Base-by-base conservation (phyloP, 2,888 invertebrate genomes). In the Mesorhabditis sp. region DNA sequence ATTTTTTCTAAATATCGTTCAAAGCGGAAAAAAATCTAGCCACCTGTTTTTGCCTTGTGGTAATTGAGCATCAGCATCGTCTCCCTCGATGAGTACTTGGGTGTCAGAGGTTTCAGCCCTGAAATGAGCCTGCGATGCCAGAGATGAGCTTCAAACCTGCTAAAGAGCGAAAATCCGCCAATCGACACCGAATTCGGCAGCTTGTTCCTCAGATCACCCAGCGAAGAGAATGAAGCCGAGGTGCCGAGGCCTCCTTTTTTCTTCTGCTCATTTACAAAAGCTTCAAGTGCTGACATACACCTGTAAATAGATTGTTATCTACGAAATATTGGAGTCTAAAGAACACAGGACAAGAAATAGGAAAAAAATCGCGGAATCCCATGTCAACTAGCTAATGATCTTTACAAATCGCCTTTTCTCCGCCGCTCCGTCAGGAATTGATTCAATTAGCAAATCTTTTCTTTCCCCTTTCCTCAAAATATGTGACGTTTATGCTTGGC, bases 221-320 rank as follows among this genome's bases (percentile, higher is more conserved):
- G 67, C 0, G 77, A 77, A 3, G 74, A 73, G 67, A 78, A 76
- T 5, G 80, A 76, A 2, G 76, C 72, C 13, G 78, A 78, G 0
- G 66, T 45, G 50, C 15, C 72, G 43, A 72, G 65, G 3, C 71
- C 65, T 6, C 73, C 7, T 66, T 84, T 84, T 70, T 77, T 81
- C 69, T 83, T 81, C 67, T 84, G 82, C 64, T 84, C 84, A 67
- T 79, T 83, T 44, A 84, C 83, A 74, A 85, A 84, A 65, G 83
- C 82, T 62, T 82, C 81, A 64, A 84, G 75, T 28, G 84, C 77
- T 65, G 83, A 80, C 83, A 83, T 83, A 62, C 50, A 68, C 69
- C 67, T 62, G 63, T 64, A 66, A 42, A 13, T 15, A 62, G 66
- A 50, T 43, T 28, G 28, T 28, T 28, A 28, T 28, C 28, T 28